Evolutionary conservation across 2,113 vertebrate species (phyloP).

Genomic region (Himantopus leucocephalus): DNA sequence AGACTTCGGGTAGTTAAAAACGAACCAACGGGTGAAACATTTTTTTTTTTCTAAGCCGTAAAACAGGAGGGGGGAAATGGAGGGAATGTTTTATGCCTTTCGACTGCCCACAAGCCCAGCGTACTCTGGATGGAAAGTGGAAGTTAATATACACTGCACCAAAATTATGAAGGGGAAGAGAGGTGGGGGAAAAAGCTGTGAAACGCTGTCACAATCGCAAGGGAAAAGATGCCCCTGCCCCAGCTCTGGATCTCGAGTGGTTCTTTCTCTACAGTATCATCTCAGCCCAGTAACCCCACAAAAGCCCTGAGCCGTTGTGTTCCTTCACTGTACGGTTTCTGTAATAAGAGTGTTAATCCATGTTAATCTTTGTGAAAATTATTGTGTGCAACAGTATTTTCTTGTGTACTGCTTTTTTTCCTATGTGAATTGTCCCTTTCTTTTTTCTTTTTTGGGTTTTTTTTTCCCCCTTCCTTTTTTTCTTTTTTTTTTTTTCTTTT

Average conservation of each 20-base stretch:
- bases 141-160: constrained; percentile 57
- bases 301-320: constrained; percentile 83
- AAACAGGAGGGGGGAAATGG: not conserved
- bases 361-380: constrained; percentile 90
- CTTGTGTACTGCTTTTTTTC: constrained; percentile 83
- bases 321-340: constrained; percentile 89
- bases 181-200: not conserved
- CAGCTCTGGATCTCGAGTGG: constrained; percentile 23
- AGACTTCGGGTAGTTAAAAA: not conserved
- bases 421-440: constrained; percentile 80
- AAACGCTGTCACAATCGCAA: not conserved
- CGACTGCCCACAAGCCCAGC: constrained; percentile 40
- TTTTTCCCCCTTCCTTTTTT: not conserved
- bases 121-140: constrained; percentile 59
- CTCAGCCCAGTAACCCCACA: constrained; percentile 79
- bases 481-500: constrained; percentile 65
- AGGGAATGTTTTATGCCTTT: constrained; percentile 53
- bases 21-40: not conserved
- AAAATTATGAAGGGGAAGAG: constrained; percentile 26
- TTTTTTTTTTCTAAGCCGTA: constrained; percentile 35
- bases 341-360: constrained; percentile 87
- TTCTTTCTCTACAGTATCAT: constrained; percentile 73
- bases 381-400: constrained; percentile 92
- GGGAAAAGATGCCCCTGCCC: constrained; percentile 47
- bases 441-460: constrained; percentile 73